Evolutionary conservation across 2,797 vertebrate species (phyloP), one percentile per base, ranked within the genome.

Genomic region (Chloroceryle amazona): DNA sequence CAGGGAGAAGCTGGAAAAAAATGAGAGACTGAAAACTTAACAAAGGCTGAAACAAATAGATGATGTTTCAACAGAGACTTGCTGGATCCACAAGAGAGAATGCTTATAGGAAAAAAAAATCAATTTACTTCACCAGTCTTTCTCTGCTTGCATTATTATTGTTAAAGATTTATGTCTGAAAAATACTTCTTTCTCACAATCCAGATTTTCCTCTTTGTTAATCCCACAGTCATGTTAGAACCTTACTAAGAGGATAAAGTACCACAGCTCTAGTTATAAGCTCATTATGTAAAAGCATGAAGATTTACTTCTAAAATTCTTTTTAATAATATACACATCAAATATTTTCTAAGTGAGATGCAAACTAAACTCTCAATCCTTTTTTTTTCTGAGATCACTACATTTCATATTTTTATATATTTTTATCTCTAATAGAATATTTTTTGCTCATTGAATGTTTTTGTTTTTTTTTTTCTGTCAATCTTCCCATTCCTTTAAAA

Each of bases 231-330:
- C 78, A 94, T 83, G 66, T 97, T 92, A 75, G 83, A 94, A 88
- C 95, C 88, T 92, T 94, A 23, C 86, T 96, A 97, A 97, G 90
- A 94, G 95, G 96, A 94, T 95, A 86, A 57, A 93, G 65, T 93
- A 78, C 82, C 83, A 85, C 74, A 90, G 67, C 80, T 82, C 65
- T 58, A 90, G 76, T 70, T 94, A 93, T 95, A 97, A 96, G 93
- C 93, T 96, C 75, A 96, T 96, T 96, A 90, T 76, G 62, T 84
- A 83, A 89, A 96, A 90, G 86, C 88, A 93, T 75, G 76, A 90
- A 86, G 82, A n/a, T 93, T 96, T 83, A 71, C 52, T 93, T 95
- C 65, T 78, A 31, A 72, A 87, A 86, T 85, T 86, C 73, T 68
- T 94, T 80, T 81, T 61, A 84, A 73, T 76, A 75, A 88, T 85